These are phyloP conservation scores for Cathartes aura DNA, from an alignment of 2,113 vertebrate species.

Conservation along the genomic window DNA sequence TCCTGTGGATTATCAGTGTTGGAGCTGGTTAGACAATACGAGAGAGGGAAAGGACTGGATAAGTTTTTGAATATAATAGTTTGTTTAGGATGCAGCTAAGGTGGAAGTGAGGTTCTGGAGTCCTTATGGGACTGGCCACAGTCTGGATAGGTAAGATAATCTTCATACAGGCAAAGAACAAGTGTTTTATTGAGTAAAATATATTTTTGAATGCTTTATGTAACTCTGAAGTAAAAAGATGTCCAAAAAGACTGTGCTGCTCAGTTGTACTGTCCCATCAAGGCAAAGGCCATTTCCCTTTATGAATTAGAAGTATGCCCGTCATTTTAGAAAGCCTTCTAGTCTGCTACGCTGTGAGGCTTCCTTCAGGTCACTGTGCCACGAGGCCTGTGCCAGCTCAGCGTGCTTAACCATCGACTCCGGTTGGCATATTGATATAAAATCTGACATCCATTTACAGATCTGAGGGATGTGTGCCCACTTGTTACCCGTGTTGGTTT, in stretches of 20 bases:
- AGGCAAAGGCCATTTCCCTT: background rate
- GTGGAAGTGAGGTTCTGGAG: background rate
- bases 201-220: background rate
- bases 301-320: background rate
- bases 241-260: background rate
- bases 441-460: background rate
- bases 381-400: background rate
- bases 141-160: background rate
- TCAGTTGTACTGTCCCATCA: background rate
- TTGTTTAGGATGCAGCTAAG: background rate
- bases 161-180: background rate
- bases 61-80: background rate
- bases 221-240: background rate
- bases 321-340: background rate
- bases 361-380: background rate
- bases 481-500: background rate
- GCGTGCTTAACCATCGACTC: fast-evolving
- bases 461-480: background rate
- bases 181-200: background rate
- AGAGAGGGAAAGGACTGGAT: background rate
- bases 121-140: background rate
- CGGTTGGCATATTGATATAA: background rate
- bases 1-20: background rate
- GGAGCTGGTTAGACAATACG: background rate
- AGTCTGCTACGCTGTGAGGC: background rate